Percentiles rank a stretch among this genome's conserved stretches.
These are phyloP conservation scores for Elephas maximus DNA, from an alignment of 2,113 vertebrate species.

Conservation along the genomic window DNA sequence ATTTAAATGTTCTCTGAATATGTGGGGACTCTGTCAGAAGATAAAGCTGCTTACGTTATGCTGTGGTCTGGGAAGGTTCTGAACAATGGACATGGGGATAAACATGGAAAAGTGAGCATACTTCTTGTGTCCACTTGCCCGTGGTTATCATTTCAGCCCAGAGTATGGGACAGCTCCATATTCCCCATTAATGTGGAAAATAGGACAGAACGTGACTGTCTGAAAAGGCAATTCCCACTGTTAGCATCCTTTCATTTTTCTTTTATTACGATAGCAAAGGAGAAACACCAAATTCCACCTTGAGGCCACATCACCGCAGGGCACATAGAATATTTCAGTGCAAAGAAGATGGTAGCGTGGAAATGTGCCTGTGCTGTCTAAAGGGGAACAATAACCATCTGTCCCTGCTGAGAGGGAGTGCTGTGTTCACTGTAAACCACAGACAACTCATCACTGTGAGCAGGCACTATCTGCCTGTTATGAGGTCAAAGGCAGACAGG, in stretches of 20 bases:
- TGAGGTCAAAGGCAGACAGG: not conserved
- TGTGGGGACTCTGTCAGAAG: not conserved
- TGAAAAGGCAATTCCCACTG: not conserved
- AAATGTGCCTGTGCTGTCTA: not conserved
- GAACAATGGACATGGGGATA: not conserved
- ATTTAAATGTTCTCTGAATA: slow-evolving; percentile 43
- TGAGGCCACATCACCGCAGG: not conserved
- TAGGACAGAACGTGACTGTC: not conserved
- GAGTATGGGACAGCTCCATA: not conserved
- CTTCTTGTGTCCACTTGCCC: not conserved
- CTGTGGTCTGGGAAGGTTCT: not conserved
- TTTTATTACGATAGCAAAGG: slow-evolving; percentile 49
- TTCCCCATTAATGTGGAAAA: not conserved
- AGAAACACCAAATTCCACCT: not conserved
- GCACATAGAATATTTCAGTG: not conserved
- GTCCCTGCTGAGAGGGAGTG: not conserved
- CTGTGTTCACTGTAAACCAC: not conserved
- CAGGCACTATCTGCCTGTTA: not conserved
- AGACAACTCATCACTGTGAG: accelerated
- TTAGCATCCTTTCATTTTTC: not conserved
- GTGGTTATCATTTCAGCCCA: not conserved
- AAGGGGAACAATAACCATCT: not conserved
- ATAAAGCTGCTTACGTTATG: not conserved
- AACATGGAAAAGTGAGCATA: not conserved
- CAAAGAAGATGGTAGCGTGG: not conserved